Evolutionary conservation across 2,888 invertebrate genomes (phyloP), one percentile per base, ranked within the genome.

Genomic region (Hypomecis punctinalis): DNA sequence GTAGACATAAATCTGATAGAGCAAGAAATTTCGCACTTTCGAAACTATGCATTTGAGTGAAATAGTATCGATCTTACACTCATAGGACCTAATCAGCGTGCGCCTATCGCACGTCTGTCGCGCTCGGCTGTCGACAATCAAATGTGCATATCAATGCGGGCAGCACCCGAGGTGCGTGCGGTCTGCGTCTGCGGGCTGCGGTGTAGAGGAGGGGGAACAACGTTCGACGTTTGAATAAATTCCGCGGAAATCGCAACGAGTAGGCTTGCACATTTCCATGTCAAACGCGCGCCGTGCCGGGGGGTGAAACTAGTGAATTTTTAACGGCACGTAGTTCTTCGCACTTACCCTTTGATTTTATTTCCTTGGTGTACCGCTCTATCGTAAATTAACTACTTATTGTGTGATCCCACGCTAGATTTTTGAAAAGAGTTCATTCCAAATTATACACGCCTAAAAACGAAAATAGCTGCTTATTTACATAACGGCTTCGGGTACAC

Each of bases 241-340:
- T 85, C 82, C 78, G 78, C 78, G 83, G 76, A 80, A 79, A 79
- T 83, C 80, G 81, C 82, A 79, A 76, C 83, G 82, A 77, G 82
- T 81, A 83, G 83, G 83, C 85, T 73, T 79, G 80, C 86, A 61
- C 61, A 91, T 91, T 91, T 86, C 86, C 91, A 91, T 92, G 89
- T 90, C 91, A 91, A 91, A 91, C 89, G 89, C 73, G 71, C 72
- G 69, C 71, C 76, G 76, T 73, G 75, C 75, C 57, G 48, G 43
- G 61, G 65, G 65, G 75, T 75, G 74, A 75, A 75, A 75, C 78
- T 81, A 79, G 84, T 87, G 87, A 86, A 89, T 89, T 90, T 90
- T 87, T 89, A 88, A 88, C 88, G 80, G 81, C 73, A 72, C 71
- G 67, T 70, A 69, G 68, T 70, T 68, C 68, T 72, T 68, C 65